Evolutionary conservation across 2,797 vertebrate species (phyloP), one percentile per base, ranked within the genome.

Genomic region (Triplophysa yarkandensis): DNA sequence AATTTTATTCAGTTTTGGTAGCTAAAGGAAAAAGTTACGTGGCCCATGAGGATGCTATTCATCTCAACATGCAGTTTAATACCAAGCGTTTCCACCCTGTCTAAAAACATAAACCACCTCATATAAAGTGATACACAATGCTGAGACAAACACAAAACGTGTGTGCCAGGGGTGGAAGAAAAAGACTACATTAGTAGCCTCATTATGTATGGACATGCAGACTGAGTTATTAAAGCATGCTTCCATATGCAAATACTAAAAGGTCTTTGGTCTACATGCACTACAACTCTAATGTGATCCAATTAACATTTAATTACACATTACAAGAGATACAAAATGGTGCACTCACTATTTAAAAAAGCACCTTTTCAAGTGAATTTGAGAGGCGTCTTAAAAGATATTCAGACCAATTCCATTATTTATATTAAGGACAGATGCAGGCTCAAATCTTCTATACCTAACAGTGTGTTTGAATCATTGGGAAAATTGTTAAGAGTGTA

Each of bases 221-320:
- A 82, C 81, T 81, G 78, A 84, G 80, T 81, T 65, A 84, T 80
- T 82, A 81, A 74, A 71, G 52, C 66, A 46, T 81, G 74, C 67
- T 80, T 81, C 77, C 71, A 80, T 83, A 76, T 84, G 81, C 74
- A 83, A 86, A 85, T 83, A 73, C 78, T 81, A 44, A 71, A 71
- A 69, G 76, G 62, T 46, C 63, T 27, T 65, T 60, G 27, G 71
- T 34, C 65, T 52, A 80, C 61, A 74, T 80, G 77, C 36, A 57
- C 62, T 71, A 81, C 28, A 65, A 74, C 44, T 80, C 50, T 80
- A 83, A 84, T 80, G 58, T 77, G 83, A 84, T 75, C 72, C 43
- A 71, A 83, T 87, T 83, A 77, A 55, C 80, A 85, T 83, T 55
- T 73, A 68, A 70, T 85, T 64, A 70, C 69, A 72, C 79, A 78